phyloP scores from a whole-genome alignment of 2,113 vertebrate genomes.

The Scomber japonicus region DNA sequence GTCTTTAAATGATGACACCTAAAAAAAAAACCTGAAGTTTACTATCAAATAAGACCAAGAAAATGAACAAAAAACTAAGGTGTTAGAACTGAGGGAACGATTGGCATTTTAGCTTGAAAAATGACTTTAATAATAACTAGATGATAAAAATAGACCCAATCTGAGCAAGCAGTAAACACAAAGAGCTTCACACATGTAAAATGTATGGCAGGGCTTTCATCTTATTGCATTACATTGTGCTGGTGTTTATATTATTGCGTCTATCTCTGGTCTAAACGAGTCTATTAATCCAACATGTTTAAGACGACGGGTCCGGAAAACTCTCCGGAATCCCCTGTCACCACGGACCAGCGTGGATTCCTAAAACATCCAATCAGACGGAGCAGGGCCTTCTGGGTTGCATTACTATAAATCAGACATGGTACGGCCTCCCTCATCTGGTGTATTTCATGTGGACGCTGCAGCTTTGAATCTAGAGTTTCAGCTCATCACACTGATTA shows the following conservation, averaged over 20 bases:
- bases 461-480: constrained; percentile 61
- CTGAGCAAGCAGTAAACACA: too few species aligned
- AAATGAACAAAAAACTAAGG: too few species aligned
- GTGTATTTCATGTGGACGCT: constrained; percentile 59
- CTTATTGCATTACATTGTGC: not conserved
- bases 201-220: not conserved
- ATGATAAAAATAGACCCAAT: too few species aligned
- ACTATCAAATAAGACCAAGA: too few species aligned
- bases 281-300: constrained; percentile 47
- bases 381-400: constrained; percentile 64
- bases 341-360: constrained; percentile 52
- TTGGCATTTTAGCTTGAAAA: too few species aligned
- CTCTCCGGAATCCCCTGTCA: constrained; percentile 56
- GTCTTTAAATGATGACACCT: too few species aligned
- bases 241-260: not conserved
- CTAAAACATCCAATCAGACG: constrained; percentile 47
- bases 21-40: too few species aligned
- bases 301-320: constrained; percentile 44
- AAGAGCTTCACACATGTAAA: too few species aligned
- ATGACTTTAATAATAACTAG: too few species aligned
- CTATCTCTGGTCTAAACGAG: constrained; percentile 5
- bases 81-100: too few species aligned
- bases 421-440: constrained; percentile 45
- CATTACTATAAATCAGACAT: constrained; percentile 65
- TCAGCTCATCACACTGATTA: constrained; percentile 64